Evolutionary conservation across 2,888 invertebrate genomes (phyloP).

Genomic region (Geophilus truncorum): DNA sequence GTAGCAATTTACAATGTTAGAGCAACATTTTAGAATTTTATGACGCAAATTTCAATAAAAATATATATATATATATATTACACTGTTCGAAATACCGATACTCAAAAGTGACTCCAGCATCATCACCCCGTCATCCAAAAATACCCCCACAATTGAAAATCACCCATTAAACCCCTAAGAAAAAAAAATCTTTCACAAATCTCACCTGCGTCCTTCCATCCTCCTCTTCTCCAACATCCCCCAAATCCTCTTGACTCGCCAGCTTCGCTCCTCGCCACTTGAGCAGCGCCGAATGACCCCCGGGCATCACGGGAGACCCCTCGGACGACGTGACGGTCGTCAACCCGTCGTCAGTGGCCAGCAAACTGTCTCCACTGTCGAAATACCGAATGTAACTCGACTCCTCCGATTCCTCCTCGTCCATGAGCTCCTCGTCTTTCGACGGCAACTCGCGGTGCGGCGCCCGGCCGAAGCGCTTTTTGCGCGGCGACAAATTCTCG

Average conservation of each 20-base stretch:
- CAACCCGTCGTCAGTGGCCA: not conserved
- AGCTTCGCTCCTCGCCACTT: slow-evolving; percentile 71
- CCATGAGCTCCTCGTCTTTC: not conserved
- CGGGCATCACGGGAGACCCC: not conserved
- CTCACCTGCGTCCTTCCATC: not conserved
- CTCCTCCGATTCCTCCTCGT: not conserved
- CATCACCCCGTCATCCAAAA: too few relatives aligned
- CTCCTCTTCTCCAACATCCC: not conserved
- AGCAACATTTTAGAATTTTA: too few relatives aligned
- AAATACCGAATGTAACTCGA: not conserved
- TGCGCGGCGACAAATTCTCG: slow-evolving; percentile 19
- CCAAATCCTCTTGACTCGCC: not conserved
- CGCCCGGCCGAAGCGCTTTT: not conserved
- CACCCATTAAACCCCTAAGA: too few relatives aligned
- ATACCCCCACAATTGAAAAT: too few relatives aligned
- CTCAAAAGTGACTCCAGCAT: too few relatives aligned
- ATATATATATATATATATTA: too few relatives aligned
- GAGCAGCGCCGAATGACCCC: slow-evolving; percentile 50
- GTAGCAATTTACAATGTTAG: too few relatives aligned
- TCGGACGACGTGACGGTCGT: slow-evolving; percentile 25
- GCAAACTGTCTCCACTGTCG: not conserved
- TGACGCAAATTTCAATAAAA: too few relatives aligned
- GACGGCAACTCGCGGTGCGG: not conserved
- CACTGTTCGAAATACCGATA: too few relatives aligned
- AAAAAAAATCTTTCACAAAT: too few relatives aligned